Base-by-base conservation (phyloP, 2,113 vertebrate genomes). In the Okapia johnstoni region DNA sequence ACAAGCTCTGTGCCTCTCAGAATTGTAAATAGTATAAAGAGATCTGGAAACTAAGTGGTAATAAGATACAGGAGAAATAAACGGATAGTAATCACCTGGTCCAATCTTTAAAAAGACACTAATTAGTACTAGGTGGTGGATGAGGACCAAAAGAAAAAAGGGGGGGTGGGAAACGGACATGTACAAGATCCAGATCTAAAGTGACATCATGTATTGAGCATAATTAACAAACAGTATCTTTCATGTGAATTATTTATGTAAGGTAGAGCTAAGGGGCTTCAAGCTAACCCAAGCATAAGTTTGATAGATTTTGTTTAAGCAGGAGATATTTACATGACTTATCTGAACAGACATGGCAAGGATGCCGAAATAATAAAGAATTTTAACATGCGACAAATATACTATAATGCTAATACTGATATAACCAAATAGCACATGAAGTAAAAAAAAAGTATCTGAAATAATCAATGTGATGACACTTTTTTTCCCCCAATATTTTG, bases 311-410 rank as follows among this genome's bases (percentile, higher is more conserved):
- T 88, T 98, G 70, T 97, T 94, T 88, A 61, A 94, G 58, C 92
- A 84, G 85, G 94, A 10, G 48, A 94, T 96, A 97, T 97, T 97
- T 96, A 97, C 85, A 97, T 88, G 97, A 93, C 81, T 96, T 98
- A 98, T 97, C 85, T 98, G 88, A 98, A 98, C 48, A 98, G 90
- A 98, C 93, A 98, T 77, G 97, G 88, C 85, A 95, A 97, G 92
- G 97, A 97, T 93, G 79, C 86, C 57, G 98, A 97, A 98, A 97
- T 90, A 93, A 76, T 43, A 76, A 70, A 93, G 95, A 97, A 97
- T 98, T 13, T 93, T 97, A 96, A 93, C 54, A 96, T 61, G 63
- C 57, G 81, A 83, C 94, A 93, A 93, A 95, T 96, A 80, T 40
- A 89, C 87, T 97, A 80, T 36, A 88, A 97, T 0, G 0, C 50